Evolutionary conservation across 92 coral and sea anemone genomes (phyloP).

Genomic region (Pocillopora meandrina): DNA sequence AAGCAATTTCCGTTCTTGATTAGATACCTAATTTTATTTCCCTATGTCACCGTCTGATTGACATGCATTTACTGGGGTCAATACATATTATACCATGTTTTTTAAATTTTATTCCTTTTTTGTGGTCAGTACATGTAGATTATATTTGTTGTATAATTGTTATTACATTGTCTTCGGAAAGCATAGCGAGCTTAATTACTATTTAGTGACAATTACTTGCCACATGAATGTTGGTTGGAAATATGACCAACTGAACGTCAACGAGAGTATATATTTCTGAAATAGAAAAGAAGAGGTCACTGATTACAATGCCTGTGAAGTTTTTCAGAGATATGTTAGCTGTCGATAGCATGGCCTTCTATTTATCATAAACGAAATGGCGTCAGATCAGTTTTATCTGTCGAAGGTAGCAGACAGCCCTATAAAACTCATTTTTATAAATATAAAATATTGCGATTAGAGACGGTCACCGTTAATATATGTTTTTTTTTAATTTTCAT

Average conservation of each 20-base stretch:
- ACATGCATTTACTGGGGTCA: conserved; percentile 1
- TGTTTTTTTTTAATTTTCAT: no score
- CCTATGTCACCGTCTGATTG: not conserved
- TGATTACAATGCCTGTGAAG: no score
- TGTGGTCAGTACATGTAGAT: conserved; percentile 1
- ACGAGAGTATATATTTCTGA: no score
- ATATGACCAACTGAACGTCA: not conserved
- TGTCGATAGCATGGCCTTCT: no score
- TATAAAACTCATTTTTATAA: no score
- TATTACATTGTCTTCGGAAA: conserved; percentile 17
- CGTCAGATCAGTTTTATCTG: no score
- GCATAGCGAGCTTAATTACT: conserved; percentile 23
- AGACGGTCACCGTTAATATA: no score
- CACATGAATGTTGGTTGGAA: not conserved
- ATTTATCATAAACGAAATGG: no score
- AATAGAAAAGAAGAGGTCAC: no score
- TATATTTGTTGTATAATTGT: not conserved
- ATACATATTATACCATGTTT: not conserved
- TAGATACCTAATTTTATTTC: not conserved
- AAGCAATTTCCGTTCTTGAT: not conserved
- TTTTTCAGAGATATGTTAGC: no score
- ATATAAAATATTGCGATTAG: no score
- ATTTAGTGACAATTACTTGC: not conserved
- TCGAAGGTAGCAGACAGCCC: no score
- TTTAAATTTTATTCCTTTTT: not conserved